Evolutionary conservation across 1,140 invertebrate genomes (phyloP), one percentile per base, ranked within the genome.

Genomic region (Diachasma alloeum): DNA sequence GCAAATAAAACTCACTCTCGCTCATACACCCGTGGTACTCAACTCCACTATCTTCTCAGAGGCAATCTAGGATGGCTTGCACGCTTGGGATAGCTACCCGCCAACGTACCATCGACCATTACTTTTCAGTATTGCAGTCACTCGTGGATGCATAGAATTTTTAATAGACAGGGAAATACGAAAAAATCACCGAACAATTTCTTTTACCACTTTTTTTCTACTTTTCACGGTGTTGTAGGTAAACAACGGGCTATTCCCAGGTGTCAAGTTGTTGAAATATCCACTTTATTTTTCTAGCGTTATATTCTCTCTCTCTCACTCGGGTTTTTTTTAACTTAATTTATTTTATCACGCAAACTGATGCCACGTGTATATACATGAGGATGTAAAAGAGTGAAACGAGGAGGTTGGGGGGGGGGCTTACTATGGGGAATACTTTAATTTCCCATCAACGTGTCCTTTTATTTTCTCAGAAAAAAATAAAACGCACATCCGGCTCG

Each of bases 61-160:
- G 36, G 15, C 31, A 68, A 68, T 68, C 66, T 39, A 68, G 66
- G n/a, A 19, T 17, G n/a, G 66, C 15, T 68, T n/a, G 19, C 15
- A 68, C 66, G n/a, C 36, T 8, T 17, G 31, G 66, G 31, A 63
- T 63, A 63, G 31, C 31, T 10, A 36, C 66, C 66, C 11, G 10
- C 15, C 48, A 26, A 46, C 53, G 48, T 77, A 44, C 22, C 71
- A 77, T 74, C 71, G 63, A 73, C 69, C 59, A 77, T 77, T 74
- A 73, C 24, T 77, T 77, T 56, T 73, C 71, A 46, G 70, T 37
- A 73, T 73, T 77, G 76, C 72, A 46, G 37, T 73, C 53, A 72
- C 72, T 77, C 72, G 44, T 31, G 37, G 76, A 77, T 74, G 72
- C 67, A 77, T 77, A 77, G 76, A 77, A 77, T 73, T 77, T 77